Conservation (phyloP, 2,113 vertebrate genomes). For the Zeus faber region DNA sequence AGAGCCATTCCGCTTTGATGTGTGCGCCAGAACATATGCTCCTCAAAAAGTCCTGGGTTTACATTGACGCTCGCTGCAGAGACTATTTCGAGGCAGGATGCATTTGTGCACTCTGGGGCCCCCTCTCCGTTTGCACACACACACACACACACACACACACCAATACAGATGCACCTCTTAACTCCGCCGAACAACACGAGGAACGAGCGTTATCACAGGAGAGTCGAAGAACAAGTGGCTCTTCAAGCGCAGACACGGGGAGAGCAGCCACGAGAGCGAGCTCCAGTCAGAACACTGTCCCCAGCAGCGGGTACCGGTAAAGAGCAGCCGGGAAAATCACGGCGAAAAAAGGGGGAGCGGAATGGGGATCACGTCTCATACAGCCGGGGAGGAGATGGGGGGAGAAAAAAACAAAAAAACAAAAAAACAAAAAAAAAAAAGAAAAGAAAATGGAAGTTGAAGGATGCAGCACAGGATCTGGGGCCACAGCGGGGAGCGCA, state of each 20-base stretch:
- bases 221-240: constrained; percentile 22
- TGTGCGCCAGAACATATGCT: too few species aligned
- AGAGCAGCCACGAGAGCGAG: constrained; percentile 22
- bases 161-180: too few species aligned
- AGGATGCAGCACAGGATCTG: constrained; percentile 31
- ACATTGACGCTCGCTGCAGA: too few species aligned
- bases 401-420: too few species aligned
- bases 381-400: constrained; percentile 17
- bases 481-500: constrained; percentile 47
- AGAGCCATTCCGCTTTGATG: constrained; percentile 8
- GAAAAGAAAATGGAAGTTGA: constrained; percentile 23
- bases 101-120: too few species aligned
- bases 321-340: too few species aligned
- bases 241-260: constrained; percentile 33
- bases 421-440: too few species aligned
- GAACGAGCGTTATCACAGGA: constrained; percentile 1
- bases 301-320: constrained; percentile 25
- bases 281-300: constrained; percentile 17
- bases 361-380: constrained; percentile 7
- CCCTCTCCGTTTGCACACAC: too few species aligned
- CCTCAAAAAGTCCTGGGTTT: too few species aligned
- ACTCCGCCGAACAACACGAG: neutral
- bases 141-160: too few species aligned
- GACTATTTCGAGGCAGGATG: too few species aligned
- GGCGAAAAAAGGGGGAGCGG: constrained; percentile 14